Evolutionary conservation across 2,797 vertebrate species (phyloP), one percentile per base, ranked within the genome.

Genomic region (Sitta carolinensis): DNA sequence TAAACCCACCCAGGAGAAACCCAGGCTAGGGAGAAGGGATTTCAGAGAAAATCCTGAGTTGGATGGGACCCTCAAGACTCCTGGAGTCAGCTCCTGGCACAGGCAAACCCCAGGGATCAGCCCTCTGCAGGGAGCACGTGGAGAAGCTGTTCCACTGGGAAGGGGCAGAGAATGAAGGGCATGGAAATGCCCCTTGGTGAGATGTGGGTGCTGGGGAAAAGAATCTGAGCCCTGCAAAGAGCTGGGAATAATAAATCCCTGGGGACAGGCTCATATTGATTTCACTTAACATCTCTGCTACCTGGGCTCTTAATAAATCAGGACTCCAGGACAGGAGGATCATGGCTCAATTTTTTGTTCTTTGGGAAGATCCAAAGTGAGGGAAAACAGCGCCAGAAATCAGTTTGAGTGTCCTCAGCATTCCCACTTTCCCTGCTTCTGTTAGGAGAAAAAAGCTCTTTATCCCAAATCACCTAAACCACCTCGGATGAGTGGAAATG

Each of bases 251-350:
- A 62, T 20, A 59, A 69, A 57, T 26, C 74, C 78, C 40, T 20
- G 18, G 6, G 57, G 32, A 82, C 19, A 87, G 80, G 50, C 36
- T 89, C 27, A 0, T 54, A 57, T n/a, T 74, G 88, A 83, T 95
- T 84, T 87, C 84, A 64, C 74, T 77, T 79, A 89, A 80, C 75
- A 54, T 59, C 61, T 52, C 22, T 36, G 8, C 84, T 83, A 15
- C 27, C 52, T 2, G 0, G 30, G 47, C 90, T 92, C 88, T 84
- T 50, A 32, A 69, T 94, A 79, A 84, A 93, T 82, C 92, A 93
- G 88, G 50, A 11, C 34, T 57, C 64, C 51, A 32, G 30, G 92
- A 30, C 77, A 84, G 58, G 7, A 81, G 36, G 48, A 80, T 43
- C 52, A 70, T 3, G 27, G 64, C 54, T 83, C n/a, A 4, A 3